A percentile compares a stretch with the other conserved stretches of the same genome.
These are phyloP conservation scores for Atherix ibis DNA, from an alignment of 2,888 invertebrate genomes.

Conservation along the genomic window DNA sequence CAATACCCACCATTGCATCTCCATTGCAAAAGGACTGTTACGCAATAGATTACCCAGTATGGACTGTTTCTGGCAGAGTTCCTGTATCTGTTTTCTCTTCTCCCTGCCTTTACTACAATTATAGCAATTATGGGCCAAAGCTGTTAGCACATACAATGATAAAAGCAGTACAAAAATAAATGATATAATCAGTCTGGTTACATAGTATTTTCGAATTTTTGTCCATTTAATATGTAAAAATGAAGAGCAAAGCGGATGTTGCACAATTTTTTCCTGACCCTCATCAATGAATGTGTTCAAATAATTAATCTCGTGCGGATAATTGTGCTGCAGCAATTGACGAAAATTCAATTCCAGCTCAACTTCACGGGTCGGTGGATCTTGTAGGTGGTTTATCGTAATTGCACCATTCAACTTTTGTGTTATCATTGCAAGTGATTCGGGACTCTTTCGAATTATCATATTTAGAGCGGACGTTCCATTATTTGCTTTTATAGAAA, in stretches of 20 bases:
- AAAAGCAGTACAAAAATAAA: conserved; percentile 64
- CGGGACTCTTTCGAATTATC: conserved; percentile 72
- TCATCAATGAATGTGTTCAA: conserved; percentile 76
- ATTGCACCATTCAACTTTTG: conserved; percentile 69
- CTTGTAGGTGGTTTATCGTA: conserved; percentile 59
- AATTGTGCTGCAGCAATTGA: conserved; percentile 65
- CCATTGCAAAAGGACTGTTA: conserved; percentile 59
- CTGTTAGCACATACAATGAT: conserved; percentile 65
- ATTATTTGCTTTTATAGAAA: conserved; percentile 75
- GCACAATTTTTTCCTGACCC: conserved; percentile 71
- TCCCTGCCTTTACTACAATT: conserved; percentile 65
- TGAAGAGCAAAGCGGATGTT: conserved; percentile 76
- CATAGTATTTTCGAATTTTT: conserved; percentile 75
- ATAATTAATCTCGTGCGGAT: conserved; percentile 71
- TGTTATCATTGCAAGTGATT: conserved; percentile 66
- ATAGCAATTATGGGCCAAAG: conserved; percentile 70
- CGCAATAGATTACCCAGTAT: conserved; percentile 59
- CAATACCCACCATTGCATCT: conserved; percentile 71
- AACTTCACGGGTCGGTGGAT: conserved; percentile 61
- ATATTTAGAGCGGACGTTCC: conserved; percentile 75
- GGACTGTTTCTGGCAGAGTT: conserved; percentile 61
- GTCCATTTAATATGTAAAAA: conserved; percentile 82
- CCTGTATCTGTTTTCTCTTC: conserved; percentile 53
- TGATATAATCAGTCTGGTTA: conserved; percentile 61
- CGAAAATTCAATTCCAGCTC: conserved; percentile 70